Percentiles rank a stretch among this genome's conserved stretches.
Evolutionary conservation across 1,140 invertebrate genomes (phyloP).

Genomic region (Stegodyphus dumicola): DNA sequence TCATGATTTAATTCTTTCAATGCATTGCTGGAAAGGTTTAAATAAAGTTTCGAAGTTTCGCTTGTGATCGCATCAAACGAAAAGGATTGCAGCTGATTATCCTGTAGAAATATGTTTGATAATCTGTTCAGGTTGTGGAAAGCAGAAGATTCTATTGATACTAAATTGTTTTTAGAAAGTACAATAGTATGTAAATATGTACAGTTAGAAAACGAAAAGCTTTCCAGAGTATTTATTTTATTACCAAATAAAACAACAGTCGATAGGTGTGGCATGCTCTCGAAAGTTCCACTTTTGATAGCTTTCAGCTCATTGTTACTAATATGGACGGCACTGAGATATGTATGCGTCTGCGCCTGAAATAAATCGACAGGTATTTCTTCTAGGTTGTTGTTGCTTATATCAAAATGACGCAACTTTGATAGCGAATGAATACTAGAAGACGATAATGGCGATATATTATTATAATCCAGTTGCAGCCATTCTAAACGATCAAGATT

Average conservation of each 20-base stretch:
- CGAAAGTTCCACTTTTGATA: constrained; percentile 29
- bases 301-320: constrained; percentile 77
- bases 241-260: constrained; percentile 48
- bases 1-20: constrained; percentile 12
- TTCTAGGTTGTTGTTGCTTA: constrained; percentile 80
- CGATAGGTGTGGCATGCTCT: constrained; percentile 27
- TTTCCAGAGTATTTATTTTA: constrained; percentile 64
- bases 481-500: constrained; percentile 78
- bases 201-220: constrained; percentile 75
- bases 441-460: constrained; percentile 79
- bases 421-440: constrained; percentile 76
- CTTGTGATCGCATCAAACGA: constrained; percentile 79
- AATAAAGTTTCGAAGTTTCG: constrained; percentile 26
- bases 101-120: constrained; percentile 78
- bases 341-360: constrained; percentile 70
- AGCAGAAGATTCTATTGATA: constrained; percentile 70
- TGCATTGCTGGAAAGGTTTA: constrained; percentile 50
- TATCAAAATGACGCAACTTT: constrained; percentile 83
- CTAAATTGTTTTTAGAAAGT: constrained; percentile 70
- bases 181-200: constrained; percentile 78
- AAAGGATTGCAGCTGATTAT: constrained; percentile 76
- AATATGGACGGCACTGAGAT: constrained; percentile 78
- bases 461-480: constrained; percentile 90
- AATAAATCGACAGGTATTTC: constrained; percentile 75
- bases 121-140: constrained; percentile 79